A percentile compares a stretch with the other conserved stretches of the same genome.
phyloP scores from a whole-genome alignment of 1,140 invertebrate genomes.

The Drosophila guanche region DNA sequence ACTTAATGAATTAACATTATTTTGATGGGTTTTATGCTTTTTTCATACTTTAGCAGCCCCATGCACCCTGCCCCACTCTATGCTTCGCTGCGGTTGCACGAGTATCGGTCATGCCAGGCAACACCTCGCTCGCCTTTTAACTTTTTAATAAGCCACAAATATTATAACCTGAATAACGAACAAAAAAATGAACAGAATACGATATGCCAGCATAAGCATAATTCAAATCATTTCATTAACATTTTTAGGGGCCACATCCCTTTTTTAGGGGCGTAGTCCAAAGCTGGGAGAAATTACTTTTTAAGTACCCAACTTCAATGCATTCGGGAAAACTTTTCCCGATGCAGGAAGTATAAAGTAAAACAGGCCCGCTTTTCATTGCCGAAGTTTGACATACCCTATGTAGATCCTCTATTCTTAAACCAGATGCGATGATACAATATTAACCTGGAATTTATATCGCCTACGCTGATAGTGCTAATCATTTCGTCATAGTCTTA shows the following conservation, averaged over 20 bases:
- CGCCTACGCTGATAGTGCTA: too few relatives aligned
- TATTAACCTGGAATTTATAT: too few relatives aligned
- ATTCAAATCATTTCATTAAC: constrained; percentile 82
- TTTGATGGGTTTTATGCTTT: constrained; percentile 80
- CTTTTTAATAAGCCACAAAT: constrained; percentile 79
- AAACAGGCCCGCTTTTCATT: too few relatives aligned
- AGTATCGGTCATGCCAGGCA: constrained; percentile 33
- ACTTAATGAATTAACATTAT: constrained; percentile 83
- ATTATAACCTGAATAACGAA: constrained; percentile 5
- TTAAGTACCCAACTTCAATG: constrained; percentile 79
- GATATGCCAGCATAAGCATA: constrained; percentile 69
- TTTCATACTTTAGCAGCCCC: constrained; percentile 64
- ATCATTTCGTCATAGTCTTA: too few relatives aligned
- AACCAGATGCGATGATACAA: too few relatives aligned
- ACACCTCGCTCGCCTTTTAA: constrained; percentile 56
- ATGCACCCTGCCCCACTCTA: constrained; percentile 35
- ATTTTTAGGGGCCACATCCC: constrained; percentile 55
- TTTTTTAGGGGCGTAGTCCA: constrained; percentile 42
- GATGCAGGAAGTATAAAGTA: constrained; percentile 37
- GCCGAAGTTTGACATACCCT: too few relatives aligned
- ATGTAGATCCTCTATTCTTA: too few relatives aligned
- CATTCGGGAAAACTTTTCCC: constrained; percentile 65
- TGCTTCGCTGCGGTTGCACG: constrained; percentile 36
- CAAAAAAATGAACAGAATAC: constrained; percentile 13
- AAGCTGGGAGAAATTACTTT: constrained; percentile 68